phyloP scores from a whole-genome alignment of 2,888 invertebrate genomes.

The Argynnis bischoffii region DNA sequence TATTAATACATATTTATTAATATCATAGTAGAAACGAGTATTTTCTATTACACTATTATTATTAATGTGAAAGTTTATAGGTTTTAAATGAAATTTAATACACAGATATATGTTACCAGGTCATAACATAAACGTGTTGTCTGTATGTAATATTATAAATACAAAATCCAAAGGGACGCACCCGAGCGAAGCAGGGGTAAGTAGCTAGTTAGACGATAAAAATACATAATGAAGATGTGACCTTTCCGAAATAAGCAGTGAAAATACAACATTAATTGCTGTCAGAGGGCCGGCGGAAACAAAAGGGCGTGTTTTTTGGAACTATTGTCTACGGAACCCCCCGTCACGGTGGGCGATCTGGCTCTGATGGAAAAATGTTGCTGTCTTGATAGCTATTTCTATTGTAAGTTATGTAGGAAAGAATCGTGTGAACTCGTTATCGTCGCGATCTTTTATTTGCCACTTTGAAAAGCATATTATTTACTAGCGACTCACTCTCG shows the following conservation, averaged over 20 bases:
- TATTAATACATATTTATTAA: too few species aligned
- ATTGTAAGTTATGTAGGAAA: slow-evolving; percentile 23
- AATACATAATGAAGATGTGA: slow-evolving; percentile 14
- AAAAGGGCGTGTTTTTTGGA: slow-evolving; percentile 67
- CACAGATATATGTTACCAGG: too few species aligned
- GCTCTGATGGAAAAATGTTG: slow-evolving; percentile 42
- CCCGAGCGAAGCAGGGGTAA: too few species aligned
- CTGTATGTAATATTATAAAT: too few species aligned
- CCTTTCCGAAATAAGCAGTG: slow-evolving; percentile 46
- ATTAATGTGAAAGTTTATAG: too few species aligned
- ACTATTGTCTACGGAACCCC: slow-evolving; percentile 72
- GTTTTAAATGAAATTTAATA: too few species aligned
- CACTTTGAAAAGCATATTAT: too few species aligned
- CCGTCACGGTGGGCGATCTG: slow-evolving; percentile 63
- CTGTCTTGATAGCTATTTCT: slow-evolving; percentile 27
- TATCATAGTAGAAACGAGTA: too few species aligned
- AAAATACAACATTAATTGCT: slow-evolving; percentile 78
- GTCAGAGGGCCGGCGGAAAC: slow-evolving; percentile 67
- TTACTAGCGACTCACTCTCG: too few species aligned
- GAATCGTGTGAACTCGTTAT: neutral
- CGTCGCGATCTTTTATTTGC: neutral
- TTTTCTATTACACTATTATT: too few species aligned
- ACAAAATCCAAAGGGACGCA: neutral
- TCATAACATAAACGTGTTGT: too few species aligned
- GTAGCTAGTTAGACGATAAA: neutral